A percentile compares a stretch with the other conserved stretches of the same genome.
These are phyloP conservation scores for Acronicta leporina DNA, from an alignment of 2,888 invertebrate genomes.

Conservation along the genomic window DNA sequence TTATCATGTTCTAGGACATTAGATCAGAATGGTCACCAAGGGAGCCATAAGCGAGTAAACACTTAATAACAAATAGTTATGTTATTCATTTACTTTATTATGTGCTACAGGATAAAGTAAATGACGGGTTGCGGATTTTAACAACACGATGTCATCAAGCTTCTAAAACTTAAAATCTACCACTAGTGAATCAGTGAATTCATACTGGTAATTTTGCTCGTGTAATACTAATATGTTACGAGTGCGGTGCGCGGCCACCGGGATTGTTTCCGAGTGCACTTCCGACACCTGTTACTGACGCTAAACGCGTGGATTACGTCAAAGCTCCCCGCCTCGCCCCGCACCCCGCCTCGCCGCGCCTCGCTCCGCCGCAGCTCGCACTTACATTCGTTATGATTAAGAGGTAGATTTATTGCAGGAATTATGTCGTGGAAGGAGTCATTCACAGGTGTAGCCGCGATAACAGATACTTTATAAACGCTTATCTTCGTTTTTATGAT, in stretches of 20 bases:
- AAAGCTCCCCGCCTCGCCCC: background rate
- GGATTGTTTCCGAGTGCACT: conserved; percentile 8
- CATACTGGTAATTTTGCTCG: too few relatives aligned
- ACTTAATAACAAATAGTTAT: too few relatives aligned
- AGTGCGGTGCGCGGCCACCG: background rate
- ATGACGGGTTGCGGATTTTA: too few relatives aligned
- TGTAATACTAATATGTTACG: background rate
- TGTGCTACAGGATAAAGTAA: too few relatives aligned
- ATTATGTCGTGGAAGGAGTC: conserved; percentile 25
- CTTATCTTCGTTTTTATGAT: conserved; percentile 19
- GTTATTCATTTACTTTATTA: too few relatives aligned
- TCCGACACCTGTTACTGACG: conserved; percentile 27
- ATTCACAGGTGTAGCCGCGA: conserved; percentile 29
- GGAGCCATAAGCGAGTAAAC: too few relatives aligned
- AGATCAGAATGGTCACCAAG: too few relatives aligned
- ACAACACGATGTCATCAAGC: too few relatives aligned
- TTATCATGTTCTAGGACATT: too few relatives aligned
- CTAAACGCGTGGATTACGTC: conserved; percentile 1
- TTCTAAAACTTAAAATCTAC: too few relatives aligned
- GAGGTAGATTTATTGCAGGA: conserved; percentile 24
- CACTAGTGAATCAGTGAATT: background rate
- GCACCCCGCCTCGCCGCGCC: background rate
- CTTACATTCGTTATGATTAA: conserved; percentile 28
- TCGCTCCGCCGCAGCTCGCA: background rate
- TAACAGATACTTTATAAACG: conserved; percentile 21